Evolutionary conservation across 2,888 invertebrate genomes (phyloP).

Genomic region (Acanthacorydalis orientalis): DNA sequence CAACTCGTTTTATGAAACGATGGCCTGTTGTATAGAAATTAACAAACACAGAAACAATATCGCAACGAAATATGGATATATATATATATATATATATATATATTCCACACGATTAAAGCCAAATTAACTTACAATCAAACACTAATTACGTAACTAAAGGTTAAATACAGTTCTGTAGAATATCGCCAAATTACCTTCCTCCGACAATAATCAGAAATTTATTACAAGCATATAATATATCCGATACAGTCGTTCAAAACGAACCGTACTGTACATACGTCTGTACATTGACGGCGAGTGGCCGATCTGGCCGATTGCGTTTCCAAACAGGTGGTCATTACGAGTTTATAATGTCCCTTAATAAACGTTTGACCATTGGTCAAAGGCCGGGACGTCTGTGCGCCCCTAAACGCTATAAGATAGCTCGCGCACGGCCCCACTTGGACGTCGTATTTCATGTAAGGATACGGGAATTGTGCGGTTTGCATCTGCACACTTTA

Average conservation of each 20-base stretch:
- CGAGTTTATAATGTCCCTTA: slow-evolving; percentile 6
- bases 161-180: slow-evolving; percentile 1
- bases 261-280: background rate
- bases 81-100: too few species aligned
- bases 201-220: background rate
- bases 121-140: slow-evolving; percentile 7
- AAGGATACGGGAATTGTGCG: too few species aligned
- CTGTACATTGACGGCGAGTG: background rate
- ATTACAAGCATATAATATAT: background rate
- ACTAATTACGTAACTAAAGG: slow-evolving; percentile 5
- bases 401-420: slow-evolving; percentile 5
- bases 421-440: background rate
- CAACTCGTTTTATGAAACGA: background rate
- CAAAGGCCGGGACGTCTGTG: background rate
- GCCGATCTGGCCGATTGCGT: background rate
- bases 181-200: background rate
- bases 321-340: slow-evolving; percentile 7
- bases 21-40: too few species aligned
- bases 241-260: background rate
- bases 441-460: background rate
- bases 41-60: too few species aligned
- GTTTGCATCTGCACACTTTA: too few species aligned
- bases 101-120: slow-evolving; percentile 4
- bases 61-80: too few species aligned
- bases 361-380: slow-evolving; percentile 7